Evolutionary conservation across 37 sponge, comb jelly and placozoan species (phyloP).

Genomic region (Halichondria panicea): DNA sequence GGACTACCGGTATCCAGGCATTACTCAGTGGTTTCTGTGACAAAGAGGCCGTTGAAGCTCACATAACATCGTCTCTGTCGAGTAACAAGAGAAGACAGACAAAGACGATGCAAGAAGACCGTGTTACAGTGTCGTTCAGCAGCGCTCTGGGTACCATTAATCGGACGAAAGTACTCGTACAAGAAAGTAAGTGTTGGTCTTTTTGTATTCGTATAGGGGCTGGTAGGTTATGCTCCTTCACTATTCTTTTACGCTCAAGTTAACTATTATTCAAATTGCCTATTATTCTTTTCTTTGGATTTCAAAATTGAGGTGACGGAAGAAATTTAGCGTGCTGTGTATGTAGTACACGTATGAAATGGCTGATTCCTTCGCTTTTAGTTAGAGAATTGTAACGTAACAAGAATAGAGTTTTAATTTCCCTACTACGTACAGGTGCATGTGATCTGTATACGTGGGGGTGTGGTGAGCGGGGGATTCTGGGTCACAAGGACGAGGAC

Average conservation of each 20-base stretch:
- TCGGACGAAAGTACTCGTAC: conserved; percentile 34
- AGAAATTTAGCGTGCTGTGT: no score
- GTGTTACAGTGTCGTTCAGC: conserved; percentile 41
- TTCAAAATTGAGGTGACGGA: no score
- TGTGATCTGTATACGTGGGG: conserved; percentile 96
- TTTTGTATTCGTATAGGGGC: no score
- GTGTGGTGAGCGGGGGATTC: conserved; percentile 62
- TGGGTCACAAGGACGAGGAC: conserved; percentile 88
- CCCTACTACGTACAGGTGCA: conserved; percentile 27
- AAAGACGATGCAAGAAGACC: conserved; percentile 14
- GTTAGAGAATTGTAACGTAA: not conserved
- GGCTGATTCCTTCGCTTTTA: no score
- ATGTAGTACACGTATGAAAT: no score
- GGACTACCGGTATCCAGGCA: conserved; percentile 77
- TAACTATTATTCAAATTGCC: no score
- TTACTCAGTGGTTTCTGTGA: conserved; percentile 69
- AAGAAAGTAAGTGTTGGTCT: conserved; percentile 62
- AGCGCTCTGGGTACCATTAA: conserved; percentile 55
- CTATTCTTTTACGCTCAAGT: no score
- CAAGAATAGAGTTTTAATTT: not conserved
- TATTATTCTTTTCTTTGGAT: no score
- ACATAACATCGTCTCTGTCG: no score
- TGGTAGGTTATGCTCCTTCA: no score
- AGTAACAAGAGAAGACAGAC: not conserved
- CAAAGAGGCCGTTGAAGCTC: conserved; percentile 37